Conservation (phyloP, 2,797 vertebrate genomes). For the Lophius americanus region DNA sequence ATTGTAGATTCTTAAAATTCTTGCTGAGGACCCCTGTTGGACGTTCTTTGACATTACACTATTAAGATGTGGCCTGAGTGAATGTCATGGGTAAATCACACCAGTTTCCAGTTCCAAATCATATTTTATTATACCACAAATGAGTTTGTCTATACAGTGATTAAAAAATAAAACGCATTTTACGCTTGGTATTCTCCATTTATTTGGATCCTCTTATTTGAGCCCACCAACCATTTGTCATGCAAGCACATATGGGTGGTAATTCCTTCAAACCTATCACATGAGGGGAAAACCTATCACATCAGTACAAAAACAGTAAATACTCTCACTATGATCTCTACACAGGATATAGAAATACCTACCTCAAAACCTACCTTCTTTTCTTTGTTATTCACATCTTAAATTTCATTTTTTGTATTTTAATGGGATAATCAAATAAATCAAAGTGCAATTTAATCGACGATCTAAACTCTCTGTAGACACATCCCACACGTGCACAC, state of each 20-base stretch:
- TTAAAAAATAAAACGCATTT: conserved; percentile 20
- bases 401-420: conserved; percentile 3
- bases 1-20: too few species aligned
- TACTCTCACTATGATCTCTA: conserved; percentile 3
- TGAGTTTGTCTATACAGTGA: conserved; percentile 51
- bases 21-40: conserved; percentile 47
- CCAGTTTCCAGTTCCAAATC: conserved; percentile 56
- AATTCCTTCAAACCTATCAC: conserved; percentile 26
- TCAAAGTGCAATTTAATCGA: conserved; percentile 10
- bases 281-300: too few species aligned
- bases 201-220: conserved; percentile 15
- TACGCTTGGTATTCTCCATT: too few species aligned
- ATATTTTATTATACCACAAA: conserved; percentile 72
- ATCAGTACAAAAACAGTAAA: conserved; percentile 13
- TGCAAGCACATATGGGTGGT: conserved; percentile 38
- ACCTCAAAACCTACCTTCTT: too few species aligned
- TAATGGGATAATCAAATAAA: background rate
- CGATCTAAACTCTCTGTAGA: conserved; percentile 23
- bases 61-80: background rate
- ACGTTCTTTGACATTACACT: conserved; percentile 10
- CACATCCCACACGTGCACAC: conserved; percentile 40
- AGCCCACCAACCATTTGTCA: conserved; percentile 35
- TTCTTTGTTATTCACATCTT: background rate
- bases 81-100: background rate
- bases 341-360: conserved; percentile 5